These are phyloP conservation scores for Saccostrea glomerata DNA, from an alignment of 1,140 invertebrate genomes.

Conservation along the genomic window DNA sequence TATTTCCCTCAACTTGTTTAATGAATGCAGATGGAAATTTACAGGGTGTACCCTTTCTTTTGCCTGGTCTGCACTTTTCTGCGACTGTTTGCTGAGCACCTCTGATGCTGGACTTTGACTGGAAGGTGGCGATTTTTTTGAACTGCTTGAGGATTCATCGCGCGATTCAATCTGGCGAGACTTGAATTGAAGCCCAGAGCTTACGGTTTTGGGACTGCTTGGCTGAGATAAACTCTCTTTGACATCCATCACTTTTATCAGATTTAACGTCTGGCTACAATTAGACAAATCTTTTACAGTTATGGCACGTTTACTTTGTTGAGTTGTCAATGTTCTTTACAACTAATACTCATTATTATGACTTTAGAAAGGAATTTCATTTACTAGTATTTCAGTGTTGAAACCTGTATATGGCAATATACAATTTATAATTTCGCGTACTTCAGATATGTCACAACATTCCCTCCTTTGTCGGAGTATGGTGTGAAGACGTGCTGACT, in stretches of 20 bases:
- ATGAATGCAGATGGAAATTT: neutral
- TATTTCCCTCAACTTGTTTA: neutral
- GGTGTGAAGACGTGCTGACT: constrained; percentile 63
- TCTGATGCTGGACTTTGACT: neutral
- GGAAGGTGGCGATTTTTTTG: neutral
- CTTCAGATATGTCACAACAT: constrained; percentile 61
- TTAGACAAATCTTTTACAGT: neutral
- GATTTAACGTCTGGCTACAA: constrained; percentile 49
- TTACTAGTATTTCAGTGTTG: neutral
- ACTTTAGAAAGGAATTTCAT: too few species aligned
- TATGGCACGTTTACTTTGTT: too few species aligned
- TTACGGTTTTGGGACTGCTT: constrained; percentile 6
- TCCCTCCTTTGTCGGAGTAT: constrained; percentile 55
- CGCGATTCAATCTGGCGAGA: neutral
- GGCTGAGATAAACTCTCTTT: constrained; percentile 6
- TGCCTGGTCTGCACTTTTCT: neutral
- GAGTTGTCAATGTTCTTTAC: too few species aligned
- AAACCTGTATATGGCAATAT: neutral
- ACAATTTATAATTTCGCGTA: constrained; percentile 32
- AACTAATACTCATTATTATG: too few species aligned
- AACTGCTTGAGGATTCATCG: neutral
- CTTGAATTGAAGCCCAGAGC: neutral
- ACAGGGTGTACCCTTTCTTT: neutral
- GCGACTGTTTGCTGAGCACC: neutral
- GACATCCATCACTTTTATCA: constrained; percentile 31